These are phyloP conservation scores for Grantiella picta DNA, from an alignment of 2,113 vertebrate genomes.

Conservation along the genomic window DNA sequence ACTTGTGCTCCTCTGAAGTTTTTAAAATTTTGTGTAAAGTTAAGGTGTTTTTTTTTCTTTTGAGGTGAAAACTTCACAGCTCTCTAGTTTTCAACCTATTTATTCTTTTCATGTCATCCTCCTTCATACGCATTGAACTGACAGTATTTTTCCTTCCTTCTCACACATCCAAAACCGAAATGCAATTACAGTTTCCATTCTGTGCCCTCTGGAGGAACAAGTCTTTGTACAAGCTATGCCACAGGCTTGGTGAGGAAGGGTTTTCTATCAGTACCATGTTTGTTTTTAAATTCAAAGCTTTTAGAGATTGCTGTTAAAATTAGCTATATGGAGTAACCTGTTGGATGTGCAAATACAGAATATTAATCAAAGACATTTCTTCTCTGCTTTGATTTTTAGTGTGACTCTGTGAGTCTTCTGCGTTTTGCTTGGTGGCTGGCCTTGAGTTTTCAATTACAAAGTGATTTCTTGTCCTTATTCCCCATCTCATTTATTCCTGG, in stretches of 20 bases:
- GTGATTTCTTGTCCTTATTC: slow-evolving; percentile 10
- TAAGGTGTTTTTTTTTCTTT: background rate
- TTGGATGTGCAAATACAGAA: background rate
- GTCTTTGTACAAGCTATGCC: background rate
- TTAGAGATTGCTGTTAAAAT: background rate
- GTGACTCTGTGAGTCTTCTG: background rate
- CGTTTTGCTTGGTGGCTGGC: background rate
- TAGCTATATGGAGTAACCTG: background rate
- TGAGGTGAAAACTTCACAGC: background rate
- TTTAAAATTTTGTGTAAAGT: background rate
- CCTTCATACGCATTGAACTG: background rate
- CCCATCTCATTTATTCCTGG: background rate
- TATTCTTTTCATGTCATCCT: background rate
- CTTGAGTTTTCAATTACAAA: slow-evolving; percentile 14
- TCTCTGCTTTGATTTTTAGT: background rate
- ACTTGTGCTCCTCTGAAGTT: background rate
- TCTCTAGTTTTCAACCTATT: background rate
- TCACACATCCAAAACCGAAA: background rate
- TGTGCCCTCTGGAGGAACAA: background rate
- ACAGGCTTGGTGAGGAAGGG: background rate
- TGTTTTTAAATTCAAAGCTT: background rate
- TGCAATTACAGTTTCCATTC: background rate
- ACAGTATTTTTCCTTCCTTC: background rate
- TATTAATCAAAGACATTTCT: background rate
- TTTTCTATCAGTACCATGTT: background rate